Conservation (phyloP, 1,140 invertebrate genomes). For the Brachionus manjavacas region DNA sequence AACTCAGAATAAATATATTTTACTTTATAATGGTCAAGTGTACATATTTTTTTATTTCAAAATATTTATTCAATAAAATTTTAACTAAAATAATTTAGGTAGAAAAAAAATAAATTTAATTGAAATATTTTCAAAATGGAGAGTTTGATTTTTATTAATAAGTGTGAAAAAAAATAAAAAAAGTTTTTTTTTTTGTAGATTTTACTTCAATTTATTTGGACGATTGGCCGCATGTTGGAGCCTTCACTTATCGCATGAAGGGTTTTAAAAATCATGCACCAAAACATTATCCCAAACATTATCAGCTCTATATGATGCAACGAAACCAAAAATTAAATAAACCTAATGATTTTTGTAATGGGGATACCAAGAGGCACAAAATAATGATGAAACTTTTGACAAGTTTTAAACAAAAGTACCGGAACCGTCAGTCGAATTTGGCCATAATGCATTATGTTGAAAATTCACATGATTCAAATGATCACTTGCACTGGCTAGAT, state of each 20-base stretch:
- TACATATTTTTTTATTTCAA: no score
- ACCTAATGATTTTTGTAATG: background rate
- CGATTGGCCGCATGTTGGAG: conserved; percentile 75
- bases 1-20: no score
- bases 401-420: background rate
- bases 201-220: conserved; percentile 74
- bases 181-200: conserved; percentile 59
- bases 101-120: no score
- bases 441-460: background rate
- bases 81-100: no score
- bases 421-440: background rate
- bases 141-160: no score
- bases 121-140: no score
- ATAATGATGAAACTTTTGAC: background rate
- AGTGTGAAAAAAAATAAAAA: no score
- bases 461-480: background rate
- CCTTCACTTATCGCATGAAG: conserved; percentile 82
- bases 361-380: background rate
- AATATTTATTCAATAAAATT: no score
- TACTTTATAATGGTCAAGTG: no score
- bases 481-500: background rate
- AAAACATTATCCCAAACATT: conserved; percentile 82
- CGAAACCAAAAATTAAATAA: background rate
- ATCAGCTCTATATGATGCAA: conserved; percentile 60
- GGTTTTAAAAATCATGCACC: conserved; percentile 78